A percentile compares a stretch with the other conserved stretches of the same genome.
These are phyloP conservation scores for Crioceris asparagi DNA, from an alignment of 2,888 invertebrate genomes.

Conservation along the genomic window DNA sequence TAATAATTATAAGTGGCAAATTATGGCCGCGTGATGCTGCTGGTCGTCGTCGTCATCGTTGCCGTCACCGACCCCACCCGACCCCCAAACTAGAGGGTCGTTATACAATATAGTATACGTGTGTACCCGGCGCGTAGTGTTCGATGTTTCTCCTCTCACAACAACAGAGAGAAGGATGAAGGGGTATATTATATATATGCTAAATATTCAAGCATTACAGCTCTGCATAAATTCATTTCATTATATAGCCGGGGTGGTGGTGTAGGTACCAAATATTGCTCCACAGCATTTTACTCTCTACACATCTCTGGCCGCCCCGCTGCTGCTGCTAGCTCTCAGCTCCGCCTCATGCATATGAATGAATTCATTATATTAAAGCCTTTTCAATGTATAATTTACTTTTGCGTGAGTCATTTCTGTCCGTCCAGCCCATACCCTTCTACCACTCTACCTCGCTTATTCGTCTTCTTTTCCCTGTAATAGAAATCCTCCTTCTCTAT, in stretches of 20 bases:
- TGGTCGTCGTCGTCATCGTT: background rate
- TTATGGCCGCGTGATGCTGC: background rate
- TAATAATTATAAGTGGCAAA: background rate
- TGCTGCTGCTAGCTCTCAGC: slow-evolving; percentile 40
- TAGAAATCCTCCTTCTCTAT: too few relatives aligned
- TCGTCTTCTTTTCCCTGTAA: too few relatives aligned
- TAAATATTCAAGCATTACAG: slow-evolving; percentile 50
- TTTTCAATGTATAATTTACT: slow-evolving; percentile 57
- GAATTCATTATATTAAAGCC: slow-evolving; percentile 56
- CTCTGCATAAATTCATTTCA: slow-evolving; percentile 57
- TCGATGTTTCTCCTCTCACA: slow-evolving; percentile 35
- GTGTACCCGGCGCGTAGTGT: slow-evolving; percentile 34
- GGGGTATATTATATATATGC: slow-evolving; percentile 52
- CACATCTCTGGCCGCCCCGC: too few relatives aligned
- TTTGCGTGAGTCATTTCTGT: slow-evolving; percentile 54
- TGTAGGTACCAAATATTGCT: slow-evolving; percentile 54
- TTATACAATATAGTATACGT: too few relatives aligned
- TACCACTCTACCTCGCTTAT: slow-evolving; percentile 6
- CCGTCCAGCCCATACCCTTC: slow-evolving; percentile 24
- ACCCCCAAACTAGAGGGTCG: too few relatives aligned
- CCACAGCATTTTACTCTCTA: too few relatives aligned
- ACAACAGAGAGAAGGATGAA: slow-evolving; percentile 57
- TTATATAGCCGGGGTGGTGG: too few relatives aligned
- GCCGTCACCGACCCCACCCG: background rate
- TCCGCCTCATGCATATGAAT: slow-evolving; percentile 52